Conservation (phyloP, 2,113 vertebrate genomes). For the Callipepla squamata region DNA sequence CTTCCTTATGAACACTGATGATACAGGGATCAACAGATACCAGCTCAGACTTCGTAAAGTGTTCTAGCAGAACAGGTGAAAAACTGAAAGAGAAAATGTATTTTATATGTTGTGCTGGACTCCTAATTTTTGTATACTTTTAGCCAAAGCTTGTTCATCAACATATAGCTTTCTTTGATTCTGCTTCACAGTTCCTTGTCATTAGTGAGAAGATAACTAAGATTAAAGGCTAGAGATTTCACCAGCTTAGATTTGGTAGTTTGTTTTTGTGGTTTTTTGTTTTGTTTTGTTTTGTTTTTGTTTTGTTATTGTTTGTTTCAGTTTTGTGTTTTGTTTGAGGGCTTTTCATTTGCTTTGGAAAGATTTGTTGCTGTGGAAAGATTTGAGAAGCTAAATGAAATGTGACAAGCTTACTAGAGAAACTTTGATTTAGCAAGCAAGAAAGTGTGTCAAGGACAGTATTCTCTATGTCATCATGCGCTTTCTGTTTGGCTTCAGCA, state of each 20-base stretch:
- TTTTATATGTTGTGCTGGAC: background rate
- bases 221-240: conserved; percentile 46
- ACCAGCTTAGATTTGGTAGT: background rate
- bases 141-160: conserved; percentile 22
- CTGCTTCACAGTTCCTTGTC: background rate
- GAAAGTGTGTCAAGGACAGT: background rate
- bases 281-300: background rate
- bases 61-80: background rate
- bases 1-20: background rate
- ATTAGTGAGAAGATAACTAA: conserved; percentile 43
- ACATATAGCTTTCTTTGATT: background rate
- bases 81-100: background rate
- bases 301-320: background rate
- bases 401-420: conserved; percentile 1
- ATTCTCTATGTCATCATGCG: background rate
- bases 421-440: conserved; percentile 38
- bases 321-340: background rate
- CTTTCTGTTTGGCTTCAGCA: conserved; percentile 58
- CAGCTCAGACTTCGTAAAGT: background rate
- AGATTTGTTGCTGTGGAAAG: background rate
- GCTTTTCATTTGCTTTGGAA: background rate
- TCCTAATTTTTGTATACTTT: background rate
- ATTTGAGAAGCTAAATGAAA: conserved; percentile 56
- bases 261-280: background rate
- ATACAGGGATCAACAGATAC: background rate